Conservation (phyloP, 92 coral and sea anemone genomes). For the Porites lobata region DNA sequence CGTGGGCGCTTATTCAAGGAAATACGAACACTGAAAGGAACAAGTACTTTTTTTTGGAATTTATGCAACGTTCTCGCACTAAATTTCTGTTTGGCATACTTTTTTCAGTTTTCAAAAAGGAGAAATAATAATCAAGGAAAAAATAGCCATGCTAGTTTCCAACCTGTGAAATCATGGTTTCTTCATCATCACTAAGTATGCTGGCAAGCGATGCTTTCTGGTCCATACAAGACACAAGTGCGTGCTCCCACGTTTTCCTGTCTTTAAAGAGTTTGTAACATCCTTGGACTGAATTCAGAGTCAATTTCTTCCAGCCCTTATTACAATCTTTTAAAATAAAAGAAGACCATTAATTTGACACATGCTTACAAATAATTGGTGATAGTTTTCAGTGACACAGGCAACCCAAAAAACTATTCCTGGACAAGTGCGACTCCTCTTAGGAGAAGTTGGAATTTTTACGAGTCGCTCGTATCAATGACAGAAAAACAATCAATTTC, state of each 20-base stretch:
- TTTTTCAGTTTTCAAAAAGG: not conserved
- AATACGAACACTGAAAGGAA: too few species aligned
- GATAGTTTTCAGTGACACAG: too few species aligned
- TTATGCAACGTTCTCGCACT: too few species aligned
- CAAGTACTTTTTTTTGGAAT: too few species aligned
- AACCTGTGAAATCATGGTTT: slow-evolving; percentile 98
- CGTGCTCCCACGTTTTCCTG: slow-evolving; percentile 87
- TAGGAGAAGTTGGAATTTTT: too few species aligned
- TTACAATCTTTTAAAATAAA: slow-evolving; percentile 67
- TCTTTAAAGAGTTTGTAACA: slow-evolving; percentile 89
- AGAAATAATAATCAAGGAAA: not conserved
- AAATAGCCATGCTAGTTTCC: not conserved
- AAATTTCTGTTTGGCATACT: too few species aligned
- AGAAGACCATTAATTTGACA: not conserved
- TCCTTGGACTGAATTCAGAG: slow-evolving; percentile 89
- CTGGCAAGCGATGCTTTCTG: slow-evolving; percentile 89
- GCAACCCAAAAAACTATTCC: too few species aligned
- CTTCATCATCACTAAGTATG: slow-evolving; percentile 95
- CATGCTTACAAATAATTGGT: too few species aligned
- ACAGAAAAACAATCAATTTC: too few species aligned
- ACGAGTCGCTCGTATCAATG: too few species aligned
- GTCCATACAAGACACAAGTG: slow-evolving; percentile 82
- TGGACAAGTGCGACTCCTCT: too few species aligned
- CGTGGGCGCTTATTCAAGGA: too few species aligned
- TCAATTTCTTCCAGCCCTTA: slow-evolving; percentile 91